Conservation (phyloP, 2,113 vertebrate species). For the Hypanus sabinus region DNA sequence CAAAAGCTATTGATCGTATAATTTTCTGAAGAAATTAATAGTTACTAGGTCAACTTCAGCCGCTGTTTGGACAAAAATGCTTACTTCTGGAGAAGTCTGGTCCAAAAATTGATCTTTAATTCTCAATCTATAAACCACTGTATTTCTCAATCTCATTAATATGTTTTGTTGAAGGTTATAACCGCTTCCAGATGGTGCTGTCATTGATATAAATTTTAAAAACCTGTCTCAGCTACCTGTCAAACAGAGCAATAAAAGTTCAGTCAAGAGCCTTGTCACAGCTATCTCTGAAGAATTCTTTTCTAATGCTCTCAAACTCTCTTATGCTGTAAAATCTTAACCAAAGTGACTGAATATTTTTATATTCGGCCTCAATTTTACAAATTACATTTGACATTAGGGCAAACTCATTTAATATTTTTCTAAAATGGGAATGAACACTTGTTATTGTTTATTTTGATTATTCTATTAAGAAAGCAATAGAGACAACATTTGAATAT, state of each 20-base stretch:
- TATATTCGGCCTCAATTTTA: background rate
- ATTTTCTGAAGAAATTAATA: conserved; percentile 9
- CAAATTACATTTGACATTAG: conserved; percentile 5
- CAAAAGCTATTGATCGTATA: background rate
- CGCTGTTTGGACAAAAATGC: background rate
- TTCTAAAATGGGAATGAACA: background rate
- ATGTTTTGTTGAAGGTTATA: conserved; percentile 9
- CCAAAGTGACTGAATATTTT: background rate
- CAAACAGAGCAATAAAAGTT: background rate
- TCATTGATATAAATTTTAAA: background rate
- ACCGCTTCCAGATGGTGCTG: background rate
- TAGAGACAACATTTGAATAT: background rate
- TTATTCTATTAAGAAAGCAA: background rate
- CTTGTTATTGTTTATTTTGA: background rate
- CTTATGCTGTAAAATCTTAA: background rate
- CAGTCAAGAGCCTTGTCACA: background rate
- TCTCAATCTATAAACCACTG: background rate
- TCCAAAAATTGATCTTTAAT: background rate
- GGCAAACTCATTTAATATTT: background rate
- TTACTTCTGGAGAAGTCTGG: no score
- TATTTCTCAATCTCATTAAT: background rate
- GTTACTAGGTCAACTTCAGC: background rate
- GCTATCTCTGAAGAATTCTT: background rate
- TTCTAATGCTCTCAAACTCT: background rate
- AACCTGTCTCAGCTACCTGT: conserved; percentile 8